phyloP scores from a whole-genome alignment of 2,888 invertebrate genomes.

The Metallyticus violacea region DNA sequence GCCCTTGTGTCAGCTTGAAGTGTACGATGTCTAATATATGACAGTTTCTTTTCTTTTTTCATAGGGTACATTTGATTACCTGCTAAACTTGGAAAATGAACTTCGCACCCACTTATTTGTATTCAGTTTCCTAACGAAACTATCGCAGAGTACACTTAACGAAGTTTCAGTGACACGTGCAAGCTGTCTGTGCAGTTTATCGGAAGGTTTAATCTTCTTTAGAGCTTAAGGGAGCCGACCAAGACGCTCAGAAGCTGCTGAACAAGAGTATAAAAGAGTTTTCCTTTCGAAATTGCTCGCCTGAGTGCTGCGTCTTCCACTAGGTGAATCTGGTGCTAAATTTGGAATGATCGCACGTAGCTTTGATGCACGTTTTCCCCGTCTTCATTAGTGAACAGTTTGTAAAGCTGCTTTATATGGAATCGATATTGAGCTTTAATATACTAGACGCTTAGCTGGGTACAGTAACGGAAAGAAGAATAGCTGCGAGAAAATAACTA shows the following conservation, averaged over 20 bases:
- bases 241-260: background rate
- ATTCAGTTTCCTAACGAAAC: background rate
- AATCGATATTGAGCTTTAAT: too few relatives aligned
- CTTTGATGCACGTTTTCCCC: background rate
- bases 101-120: background rate
- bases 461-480: too few relatives aligned
- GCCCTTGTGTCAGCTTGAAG: too few relatives aligned
- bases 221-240: background rate
- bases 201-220: background rate
- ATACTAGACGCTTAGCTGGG: too few relatives aligned
- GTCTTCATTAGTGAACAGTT: background rate
- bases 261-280: background rate
- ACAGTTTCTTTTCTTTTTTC: too few relatives aligned
- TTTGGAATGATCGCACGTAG: background rate
- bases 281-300: background rate
- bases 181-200: background rate
- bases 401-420: too few relatives aligned
- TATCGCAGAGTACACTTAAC: background rate
- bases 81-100: background rate
- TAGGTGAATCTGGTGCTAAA: background rate
- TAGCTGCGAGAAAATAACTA: too few relatives aligned
- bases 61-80: too few relatives aligned
- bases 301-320: background rate
- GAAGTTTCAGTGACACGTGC: background rate
- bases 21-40: too few relatives aligned